These are phyloP conservation scores for Heterochromis multidens DNA, from an alignment of 2,113 vertebrate species.

Conservation along the genomic window DNA sequence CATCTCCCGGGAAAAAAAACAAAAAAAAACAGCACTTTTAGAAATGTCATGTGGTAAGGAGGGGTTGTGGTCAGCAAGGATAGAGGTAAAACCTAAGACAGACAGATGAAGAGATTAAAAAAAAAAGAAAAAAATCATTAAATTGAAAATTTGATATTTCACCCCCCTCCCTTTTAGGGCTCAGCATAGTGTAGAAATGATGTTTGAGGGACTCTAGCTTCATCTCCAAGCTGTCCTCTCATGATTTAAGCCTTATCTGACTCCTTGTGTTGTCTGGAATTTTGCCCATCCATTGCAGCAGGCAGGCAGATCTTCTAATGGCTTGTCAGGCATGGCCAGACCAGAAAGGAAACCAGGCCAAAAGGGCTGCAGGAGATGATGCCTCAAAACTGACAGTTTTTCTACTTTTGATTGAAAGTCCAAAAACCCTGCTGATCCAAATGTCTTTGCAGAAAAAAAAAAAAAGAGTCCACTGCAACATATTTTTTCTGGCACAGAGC, in stretches of 20 bases:
- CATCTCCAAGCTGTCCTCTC: slow-evolving; percentile 14
- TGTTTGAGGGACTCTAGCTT: neutral
- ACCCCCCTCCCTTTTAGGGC: neutral
- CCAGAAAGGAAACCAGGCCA: slow-evolving; percentile 30
- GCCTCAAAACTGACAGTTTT: slow-evolving; percentile 57
- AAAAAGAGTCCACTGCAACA: neutral
- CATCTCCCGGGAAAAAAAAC: neutral
- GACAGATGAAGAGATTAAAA: neutral
- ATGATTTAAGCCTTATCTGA: slow-evolving; percentile 52
- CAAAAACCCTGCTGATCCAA: slow-evolving; percentile 47
- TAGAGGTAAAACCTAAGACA: neutral
- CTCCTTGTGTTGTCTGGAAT: slow-evolving; percentile 50
- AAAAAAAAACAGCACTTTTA: neutral
- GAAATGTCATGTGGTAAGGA: neutral
- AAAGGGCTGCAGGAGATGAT: slow-evolving; percentile 42
- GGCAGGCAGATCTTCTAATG: slow-evolving; percentile 50
- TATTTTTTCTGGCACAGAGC: neutral
- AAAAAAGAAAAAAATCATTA: neutral
- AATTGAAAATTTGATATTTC: neutral
- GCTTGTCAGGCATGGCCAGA: slow-evolving; percentile 51
- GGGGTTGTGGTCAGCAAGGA: neutral
- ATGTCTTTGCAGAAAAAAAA: slow-evolving; percentile 9
- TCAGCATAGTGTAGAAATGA: neutral
- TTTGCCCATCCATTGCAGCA: slow-evolving; percentile 33
- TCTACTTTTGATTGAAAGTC: slow-evolving; percentile 52